Base-by-base conservation (phyloP, 2,113 vertebrate genomes). In the Lynx canadensis region DNA sequence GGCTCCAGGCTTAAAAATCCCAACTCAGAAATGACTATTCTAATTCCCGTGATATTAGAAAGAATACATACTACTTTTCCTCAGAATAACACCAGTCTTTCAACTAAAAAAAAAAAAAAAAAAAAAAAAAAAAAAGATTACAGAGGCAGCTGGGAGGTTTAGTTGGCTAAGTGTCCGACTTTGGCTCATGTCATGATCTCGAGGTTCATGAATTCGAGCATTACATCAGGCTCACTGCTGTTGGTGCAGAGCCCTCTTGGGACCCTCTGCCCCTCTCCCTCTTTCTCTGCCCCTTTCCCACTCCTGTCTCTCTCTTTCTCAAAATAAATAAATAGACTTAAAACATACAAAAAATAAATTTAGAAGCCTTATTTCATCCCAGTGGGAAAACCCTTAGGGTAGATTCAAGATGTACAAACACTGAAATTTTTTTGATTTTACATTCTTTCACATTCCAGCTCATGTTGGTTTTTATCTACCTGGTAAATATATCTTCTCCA, bases 101-200 rank as follows among this genome's bases (percentile, higher is more conserved):
- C 80, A 88, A 95, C 66, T 87, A 25, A 21, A 78, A 90, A 93
- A 89, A 78, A 38, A 50, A 73, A 96, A 55, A 95, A 63, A 7
- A 41, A 41, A 41, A 41, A 41, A 41, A 45, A 45, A 45, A 45
- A 3, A n/a, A n/a, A n/a, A n/a, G n/a, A 21, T 8, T 60, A 60
- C 57, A 60, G 21, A 21, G 57, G 8, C 21, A 60, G 3, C 19
- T 60, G 16, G 57, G 57, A 60, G 57, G 57, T 9, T 60, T 60
- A 60, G 21, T 57, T 57, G 57, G 21, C 23, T 60, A 60, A 60
- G 21, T 18, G 23, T 23, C 57, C 0, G 18, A 60, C 57, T 60
- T 60, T 3, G 8, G 57, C 57, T 60, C 57, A 60, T 23, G 57
- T 60, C 57, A 60, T 60, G 57, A 60, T 10, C 57, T 60, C 57